Percentiles rank a stretch among this genome's conserved stretches.
Conservation (phyloP, 2,888 invertebrate species). For the Lepidocyrtinus sp. region DNA sequence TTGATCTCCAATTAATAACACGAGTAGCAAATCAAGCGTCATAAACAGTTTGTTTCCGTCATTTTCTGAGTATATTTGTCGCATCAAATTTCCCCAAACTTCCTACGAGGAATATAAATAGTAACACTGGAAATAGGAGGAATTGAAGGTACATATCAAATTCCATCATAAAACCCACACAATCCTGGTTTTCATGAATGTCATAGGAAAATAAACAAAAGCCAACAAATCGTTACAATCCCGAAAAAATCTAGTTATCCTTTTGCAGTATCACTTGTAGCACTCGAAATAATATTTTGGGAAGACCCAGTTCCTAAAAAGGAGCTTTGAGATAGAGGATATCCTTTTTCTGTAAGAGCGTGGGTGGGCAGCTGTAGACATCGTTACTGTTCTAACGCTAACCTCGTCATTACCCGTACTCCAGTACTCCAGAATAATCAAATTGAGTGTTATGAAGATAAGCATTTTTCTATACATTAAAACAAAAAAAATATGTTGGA, state of each 20-base stretch:
- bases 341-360: background rate
- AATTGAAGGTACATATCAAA: conserved; percentile 3
- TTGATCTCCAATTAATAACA: background rate
- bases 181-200: background rate
- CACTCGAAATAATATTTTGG: background rate
- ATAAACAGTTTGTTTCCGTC: conserved; percentile 8
- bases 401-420: background rate
- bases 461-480: too few relatives aligned
- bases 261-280: background rate
- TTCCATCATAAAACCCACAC: conserved; percentile 1
- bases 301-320: background rate
- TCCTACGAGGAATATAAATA: background rate
- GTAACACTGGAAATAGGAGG: background rate
- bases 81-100: too few relatives aligned
- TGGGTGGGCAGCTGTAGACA: background rate
- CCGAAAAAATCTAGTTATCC: conserved; percentile 13
- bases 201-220: background rate
- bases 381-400: background rate
- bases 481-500: too few relatives aligned
- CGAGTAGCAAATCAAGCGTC: conserved; percentile 10
- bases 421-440: background rate
- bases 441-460: too few relatives aligned
- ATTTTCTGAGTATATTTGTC: background rate
- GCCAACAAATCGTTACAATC: conserved; percentile 1
- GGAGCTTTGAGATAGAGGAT: background rate